These are phyloP conservation scores for Aptenodytes patagonicus DNA, from an alignment of 2,113 vertebrate species.

Conservation along the genomic window DNA sequence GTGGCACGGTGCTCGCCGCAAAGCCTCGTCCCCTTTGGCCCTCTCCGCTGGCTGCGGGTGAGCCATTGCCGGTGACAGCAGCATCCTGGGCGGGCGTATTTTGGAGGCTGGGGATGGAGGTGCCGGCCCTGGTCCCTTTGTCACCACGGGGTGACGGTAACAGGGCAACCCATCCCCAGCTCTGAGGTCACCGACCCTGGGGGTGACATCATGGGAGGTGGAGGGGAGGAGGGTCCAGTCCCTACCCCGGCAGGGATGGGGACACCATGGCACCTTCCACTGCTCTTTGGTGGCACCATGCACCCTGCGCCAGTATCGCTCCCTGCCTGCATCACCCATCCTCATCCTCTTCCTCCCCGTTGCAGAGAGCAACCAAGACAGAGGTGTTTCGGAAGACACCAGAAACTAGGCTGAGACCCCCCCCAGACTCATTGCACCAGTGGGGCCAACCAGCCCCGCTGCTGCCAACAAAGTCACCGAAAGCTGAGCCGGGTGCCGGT, in stretches of 20 bases:
- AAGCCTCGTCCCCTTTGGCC: background rate
- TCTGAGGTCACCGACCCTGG: background rate
- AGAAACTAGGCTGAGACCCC: background rate
- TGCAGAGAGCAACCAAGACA: background rate
- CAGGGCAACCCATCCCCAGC: background rate
- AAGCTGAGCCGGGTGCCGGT: background rate
- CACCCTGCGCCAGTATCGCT: background rate
- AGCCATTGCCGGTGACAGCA: background rate
- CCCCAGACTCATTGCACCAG: background rate
- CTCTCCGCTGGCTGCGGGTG: background rate
- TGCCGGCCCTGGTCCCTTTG: rapidly evolving
- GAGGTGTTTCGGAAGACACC: background rate
- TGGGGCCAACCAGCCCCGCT: background rate
- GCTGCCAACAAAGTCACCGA: background rate
- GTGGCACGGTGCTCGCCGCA: rapidly evolving
- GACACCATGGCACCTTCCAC: background rate
- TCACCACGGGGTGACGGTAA: background rate
- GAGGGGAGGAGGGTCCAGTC: background rate
- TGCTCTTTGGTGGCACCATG: background rate
- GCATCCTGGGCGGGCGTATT: background rate
- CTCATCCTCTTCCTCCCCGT: background rate
- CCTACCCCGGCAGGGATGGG: background rate
- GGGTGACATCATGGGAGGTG: background rate
- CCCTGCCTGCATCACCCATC: background rate
- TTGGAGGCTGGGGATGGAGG: background rate